Percentiles rank a stretch among this genome's conserved stretches.
Evolutionary conservation across 2,113 vertebrate genomes (phyloP).

Genomic region (Gopherus flavomarginatus): DNA sequence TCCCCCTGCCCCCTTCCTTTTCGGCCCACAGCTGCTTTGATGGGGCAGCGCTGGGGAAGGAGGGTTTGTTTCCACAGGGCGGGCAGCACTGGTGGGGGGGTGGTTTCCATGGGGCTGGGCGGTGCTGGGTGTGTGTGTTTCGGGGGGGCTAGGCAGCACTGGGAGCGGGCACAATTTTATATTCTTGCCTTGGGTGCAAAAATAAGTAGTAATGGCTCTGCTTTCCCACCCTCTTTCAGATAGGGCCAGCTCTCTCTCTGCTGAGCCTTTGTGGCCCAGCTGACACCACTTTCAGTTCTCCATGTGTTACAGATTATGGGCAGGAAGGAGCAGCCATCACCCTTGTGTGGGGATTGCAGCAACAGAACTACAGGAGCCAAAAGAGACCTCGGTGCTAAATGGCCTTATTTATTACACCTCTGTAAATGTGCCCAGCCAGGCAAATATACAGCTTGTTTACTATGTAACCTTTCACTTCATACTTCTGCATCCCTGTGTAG

Average conservation of each 20-base stretch:
- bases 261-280: not conserved
- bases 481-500: not conserved
- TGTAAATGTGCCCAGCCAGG: too few species aligned
- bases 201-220: too few species aligned
- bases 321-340: not conserved
- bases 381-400: not conserved
- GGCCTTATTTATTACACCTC: not conserved
- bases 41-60: too few species aligned
- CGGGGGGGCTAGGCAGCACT: too few species aligned
- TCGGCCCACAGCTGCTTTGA: too few species aligned
- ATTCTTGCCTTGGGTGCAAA: too few species aligned
- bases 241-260: not conserved
- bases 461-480: not conserved
- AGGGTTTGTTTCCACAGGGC: too few species aligned
- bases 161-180: too few species aligned
- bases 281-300: rapidly evolving
- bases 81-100: too few species aligned
- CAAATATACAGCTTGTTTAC: not conserved
- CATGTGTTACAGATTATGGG: rapidly evolving
- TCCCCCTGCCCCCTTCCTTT: too few species aligned
- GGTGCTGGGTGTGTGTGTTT: too few species aligned
- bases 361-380: rapidly evolving
- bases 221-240: not conserved
- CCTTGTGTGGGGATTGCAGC: not conserved
- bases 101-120: too few species aligned